Evolutionary conservation across 2,113 vertebrate species (phyloP).

Genomic region (Oceanodroma tethys): DNA sequence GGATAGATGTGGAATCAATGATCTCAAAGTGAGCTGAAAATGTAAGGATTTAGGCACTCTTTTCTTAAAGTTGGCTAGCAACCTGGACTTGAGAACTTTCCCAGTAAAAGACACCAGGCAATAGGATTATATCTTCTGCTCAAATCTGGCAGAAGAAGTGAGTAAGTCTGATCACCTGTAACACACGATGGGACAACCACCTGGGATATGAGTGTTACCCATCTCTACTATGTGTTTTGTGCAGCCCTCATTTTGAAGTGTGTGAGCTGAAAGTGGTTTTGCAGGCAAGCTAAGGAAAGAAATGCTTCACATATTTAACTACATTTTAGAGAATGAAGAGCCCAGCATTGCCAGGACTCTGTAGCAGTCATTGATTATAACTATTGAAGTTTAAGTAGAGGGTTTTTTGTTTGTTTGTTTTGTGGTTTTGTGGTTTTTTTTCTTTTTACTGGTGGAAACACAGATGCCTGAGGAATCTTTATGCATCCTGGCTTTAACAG

Average conservation of each 20-base stretch:
- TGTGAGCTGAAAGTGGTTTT: background rate
- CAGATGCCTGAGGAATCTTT: background rate
- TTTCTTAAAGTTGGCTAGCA: background rate
- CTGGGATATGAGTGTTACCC: background rate
- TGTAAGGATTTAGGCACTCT: background rate
- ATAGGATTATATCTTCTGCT: background rate
- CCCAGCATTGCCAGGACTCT: background rate
- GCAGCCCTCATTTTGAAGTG: background rate
- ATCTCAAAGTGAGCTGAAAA: background rate
- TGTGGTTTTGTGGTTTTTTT: too few relatives aligned
- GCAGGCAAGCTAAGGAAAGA: background rate
- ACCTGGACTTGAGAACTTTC: background rate
- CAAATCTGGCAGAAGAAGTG: background rate
- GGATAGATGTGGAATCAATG: background rate
- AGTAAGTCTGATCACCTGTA: background rate
- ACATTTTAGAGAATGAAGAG: background rate
- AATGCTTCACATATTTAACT: background rate
- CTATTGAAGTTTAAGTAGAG: background rate
- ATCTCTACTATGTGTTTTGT: accelerated
- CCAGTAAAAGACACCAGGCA: background rate
- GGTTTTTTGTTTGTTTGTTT: background rate
- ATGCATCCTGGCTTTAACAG: background rate
- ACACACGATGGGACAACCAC: too few relatives aligned
- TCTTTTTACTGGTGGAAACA: background rate
- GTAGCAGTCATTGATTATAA: background rate